Evolutionary conservation across 1,140 invertebrate species (phyloP).

Genomic region (Trichonephila clavata): DNA sequence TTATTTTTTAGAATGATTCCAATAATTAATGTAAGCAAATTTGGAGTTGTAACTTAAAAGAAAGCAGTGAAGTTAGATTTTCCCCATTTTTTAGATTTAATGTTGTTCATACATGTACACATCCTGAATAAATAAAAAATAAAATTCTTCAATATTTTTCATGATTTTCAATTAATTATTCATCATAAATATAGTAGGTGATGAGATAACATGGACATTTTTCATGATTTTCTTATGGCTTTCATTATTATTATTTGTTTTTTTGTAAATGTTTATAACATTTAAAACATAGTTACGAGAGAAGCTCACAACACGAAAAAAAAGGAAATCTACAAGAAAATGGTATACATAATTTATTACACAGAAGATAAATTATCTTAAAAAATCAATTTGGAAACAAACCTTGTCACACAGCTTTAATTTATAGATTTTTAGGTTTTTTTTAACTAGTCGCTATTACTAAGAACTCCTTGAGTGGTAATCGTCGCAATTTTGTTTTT

Average conservation of each 20-base stretch:
- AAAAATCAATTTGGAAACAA: neutral
- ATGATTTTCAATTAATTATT: too few species aligned
- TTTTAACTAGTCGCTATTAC: neutral
- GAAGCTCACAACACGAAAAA: neutral
- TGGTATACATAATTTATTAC: neutral
- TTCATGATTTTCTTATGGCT: too few species aligned
- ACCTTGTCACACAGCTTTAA: neutral
- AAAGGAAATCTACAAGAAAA: neutral
- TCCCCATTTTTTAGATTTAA: too few species aligned
- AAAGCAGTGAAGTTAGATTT: too few species aligned
- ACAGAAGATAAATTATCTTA: constrained; percentile 9
- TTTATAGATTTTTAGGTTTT: neutral
- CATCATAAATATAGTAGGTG: too few species aligned
- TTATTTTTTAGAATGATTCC: too few species aligned
- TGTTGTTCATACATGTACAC: too few species aligned
- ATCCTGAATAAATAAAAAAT: too few species aligned
- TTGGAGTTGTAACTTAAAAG: too few species aligned
- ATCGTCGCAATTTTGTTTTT: neutral
- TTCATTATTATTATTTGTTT: neutral
- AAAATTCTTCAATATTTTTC: too few species aligned
- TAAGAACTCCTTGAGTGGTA: neutral
- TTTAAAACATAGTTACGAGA: neutral
- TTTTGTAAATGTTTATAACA: neutral
- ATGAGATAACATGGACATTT: too few species aligned
- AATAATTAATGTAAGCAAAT: too few species aligned